Conservation (phyloP, 1,140 invertebrate species). For the Sycophaga agraensis region DNA sequence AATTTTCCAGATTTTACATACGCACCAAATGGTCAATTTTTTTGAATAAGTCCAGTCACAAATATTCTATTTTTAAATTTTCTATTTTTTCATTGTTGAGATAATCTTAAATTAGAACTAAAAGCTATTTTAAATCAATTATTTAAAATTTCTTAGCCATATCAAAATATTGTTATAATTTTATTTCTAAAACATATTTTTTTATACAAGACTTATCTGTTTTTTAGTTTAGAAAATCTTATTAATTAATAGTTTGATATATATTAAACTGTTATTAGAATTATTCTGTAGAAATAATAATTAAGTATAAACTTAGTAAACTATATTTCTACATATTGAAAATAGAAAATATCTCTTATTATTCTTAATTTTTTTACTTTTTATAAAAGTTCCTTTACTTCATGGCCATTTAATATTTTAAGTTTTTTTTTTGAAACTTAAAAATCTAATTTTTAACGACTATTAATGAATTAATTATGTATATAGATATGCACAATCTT, state of each 20-base stretch:
- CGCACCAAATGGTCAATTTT: slow-evolving; percentile 10
- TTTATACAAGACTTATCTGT: slow-evolving; percentile 13
- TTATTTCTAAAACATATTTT: slow-evolving; percentile 21
- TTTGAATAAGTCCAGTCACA: not conserved
- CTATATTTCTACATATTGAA: slow-evolving; percentile 9
- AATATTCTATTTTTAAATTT: slow-evolving; percentile 25
- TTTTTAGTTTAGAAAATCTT: slow-evolving; percentile 26
- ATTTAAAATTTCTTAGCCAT: slow-evolving; percentile 17
- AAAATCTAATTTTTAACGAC: not conserved
- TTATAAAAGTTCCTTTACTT: slow-evolving; percentile 19
- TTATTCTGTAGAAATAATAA: slow-evolving; percentile 13
- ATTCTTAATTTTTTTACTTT: slow-evolving; percentile 16
- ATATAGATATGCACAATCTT: slow-evolving; percentile 17
- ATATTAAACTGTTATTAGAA: not conserved
- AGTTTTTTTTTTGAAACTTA: not conserved
- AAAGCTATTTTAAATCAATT: slow-evolving; percentile 3
- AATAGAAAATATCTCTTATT: not conserved
- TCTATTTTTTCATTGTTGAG: not conserved
- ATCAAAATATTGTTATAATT: slow-evolving; percentile 27
- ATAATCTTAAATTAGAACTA: slow-evolving; percentile 7
- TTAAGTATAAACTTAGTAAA: slow-evolving; percentile 23
- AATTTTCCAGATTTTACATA: slow-evolving; percentile 5
- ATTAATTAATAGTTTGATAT: slow-evolving; percentile 26
- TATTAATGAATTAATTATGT: not conserved
- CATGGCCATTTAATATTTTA: slow-evolving; percentile 7